Evolutionary conservation across 2,797 vertebrate species (phyloP).

Genomic region (Coilia nasus): DNA sequence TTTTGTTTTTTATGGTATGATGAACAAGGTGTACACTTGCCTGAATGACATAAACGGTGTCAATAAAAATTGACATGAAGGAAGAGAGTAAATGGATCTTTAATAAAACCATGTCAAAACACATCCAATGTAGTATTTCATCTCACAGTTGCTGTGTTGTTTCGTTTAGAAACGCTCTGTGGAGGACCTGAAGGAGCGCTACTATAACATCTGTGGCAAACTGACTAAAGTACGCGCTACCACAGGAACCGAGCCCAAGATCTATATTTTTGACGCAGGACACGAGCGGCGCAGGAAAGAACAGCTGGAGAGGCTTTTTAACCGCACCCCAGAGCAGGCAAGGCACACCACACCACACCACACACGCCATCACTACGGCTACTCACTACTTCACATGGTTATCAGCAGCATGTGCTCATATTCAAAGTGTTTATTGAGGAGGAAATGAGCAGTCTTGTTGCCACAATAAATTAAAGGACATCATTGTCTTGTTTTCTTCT

Average conservation of each 20-base stretch:
- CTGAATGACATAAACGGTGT: no score
- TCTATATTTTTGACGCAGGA: constrained; percentile 94
- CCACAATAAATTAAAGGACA: no score
- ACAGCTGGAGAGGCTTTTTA: constrained; percentile 95
- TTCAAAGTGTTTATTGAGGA: not conserved
- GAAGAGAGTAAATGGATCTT: no score
- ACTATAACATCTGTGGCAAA: constrained; percentile 95
- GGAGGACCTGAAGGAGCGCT: constrained; percentile 95
- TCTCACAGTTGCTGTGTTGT: not conserved
- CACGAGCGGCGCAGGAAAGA: constrained; percentile 96
- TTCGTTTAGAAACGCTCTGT: constrained; percentile 89
- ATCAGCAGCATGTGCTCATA: not conserved
- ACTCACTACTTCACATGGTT: not conserved
- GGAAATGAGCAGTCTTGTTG: no score
- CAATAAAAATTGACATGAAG: no score
- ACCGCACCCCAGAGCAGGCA: constrained; percentile 96
- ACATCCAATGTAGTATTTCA: not conserved
- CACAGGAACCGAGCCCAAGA: constrained; percentile 91
- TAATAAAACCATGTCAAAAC: not conserved
- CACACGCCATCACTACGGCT: not conserved
- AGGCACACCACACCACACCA: constrained; percentile 12
- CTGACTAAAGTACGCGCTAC: constrained; percentile 90
- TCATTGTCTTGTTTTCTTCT: no score
- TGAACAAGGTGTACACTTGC: no score
- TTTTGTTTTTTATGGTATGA: not conserved